These are phyloP conservation scores for Sturnira hondurensis DNA, from an alignment of 2,113 vertebrate genomes.

Conservation along the genomic window DNA sequence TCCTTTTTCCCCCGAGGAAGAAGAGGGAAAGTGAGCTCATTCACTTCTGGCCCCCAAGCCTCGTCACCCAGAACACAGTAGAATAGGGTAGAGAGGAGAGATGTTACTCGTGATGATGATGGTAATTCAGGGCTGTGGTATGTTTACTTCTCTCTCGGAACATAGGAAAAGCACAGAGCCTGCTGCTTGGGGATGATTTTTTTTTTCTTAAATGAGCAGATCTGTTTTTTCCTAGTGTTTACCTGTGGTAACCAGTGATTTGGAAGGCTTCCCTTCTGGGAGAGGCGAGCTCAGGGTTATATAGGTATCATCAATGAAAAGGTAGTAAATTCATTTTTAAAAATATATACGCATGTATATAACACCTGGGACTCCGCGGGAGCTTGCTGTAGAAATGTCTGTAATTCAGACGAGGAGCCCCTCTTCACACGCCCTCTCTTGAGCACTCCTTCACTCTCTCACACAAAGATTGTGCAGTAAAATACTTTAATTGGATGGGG, in stretches of 20 bases:
- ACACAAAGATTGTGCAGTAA: slow-evolving; percentile 78
- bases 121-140: slow-evolving; percentile 4
- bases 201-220: neutral
- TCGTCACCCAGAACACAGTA: neutral
- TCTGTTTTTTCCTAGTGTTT: slow-evolving; percentile 37
- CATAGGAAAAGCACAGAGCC: neutral
- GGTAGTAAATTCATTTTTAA: neutral
- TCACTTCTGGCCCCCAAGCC: slow-evolving; percentile 30
- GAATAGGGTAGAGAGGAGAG: neutral
- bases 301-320: slow-evolving; percentile 30
- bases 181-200: neutral
- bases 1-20: neutral
- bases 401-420: slow-evolving; percentile 61
- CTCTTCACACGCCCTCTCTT: slow-evolving; percentile 11
- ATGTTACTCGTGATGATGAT: neutral
- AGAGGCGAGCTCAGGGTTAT: slow-evolving; percentile 6
- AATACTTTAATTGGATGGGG: slow-evolving; percentile 80
- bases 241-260: slow-evolving; percentile 40
- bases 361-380: neutral
- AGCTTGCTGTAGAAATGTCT: slow-evolving; percentile 56
- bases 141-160: slow-evolving; percentile 57
- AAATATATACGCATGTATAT: neutral
- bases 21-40: slow-evolving; percentile 55
- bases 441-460: slow-evolving; percentile 59
- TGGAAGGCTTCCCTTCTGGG: slow-evolving; percentile 50